Percentiles rank a stretch among this genome's conserved stretches.
Evolutionary conservation across 2,797 vertebrate genomes (phyloP).

Genomic region (Muscicapa comitata): DNA sequence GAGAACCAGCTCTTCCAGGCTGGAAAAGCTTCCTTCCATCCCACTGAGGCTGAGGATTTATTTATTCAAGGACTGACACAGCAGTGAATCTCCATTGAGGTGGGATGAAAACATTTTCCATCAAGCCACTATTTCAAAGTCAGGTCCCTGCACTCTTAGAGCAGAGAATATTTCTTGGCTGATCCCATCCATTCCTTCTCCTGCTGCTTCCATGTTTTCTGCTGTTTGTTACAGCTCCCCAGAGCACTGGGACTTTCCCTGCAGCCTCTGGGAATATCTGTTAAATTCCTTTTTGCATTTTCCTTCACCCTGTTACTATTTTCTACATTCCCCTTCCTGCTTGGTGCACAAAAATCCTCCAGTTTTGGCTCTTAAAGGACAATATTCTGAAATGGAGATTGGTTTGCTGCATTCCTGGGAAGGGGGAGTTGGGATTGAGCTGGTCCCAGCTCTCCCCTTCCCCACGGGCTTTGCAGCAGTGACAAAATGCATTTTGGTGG

Average conservation of each 20-base stretch:
- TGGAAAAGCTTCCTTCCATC: not conserved
- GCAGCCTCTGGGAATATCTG: not conserved
- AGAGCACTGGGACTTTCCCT: not conserved
- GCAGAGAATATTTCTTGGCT: not conserved
- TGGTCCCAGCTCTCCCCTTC: not conserved
- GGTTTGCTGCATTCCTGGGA: not conserved
- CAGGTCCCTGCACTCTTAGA: rapidly evolving
- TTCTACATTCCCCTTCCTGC: not conserved
- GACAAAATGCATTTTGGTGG: not conserved
- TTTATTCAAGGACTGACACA: not conserved
- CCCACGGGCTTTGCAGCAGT: not conserved
- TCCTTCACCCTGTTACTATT: not conserved
- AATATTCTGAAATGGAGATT: too few species aligned
- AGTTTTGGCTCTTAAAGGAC: not conserved
- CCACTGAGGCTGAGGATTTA: not conserved
- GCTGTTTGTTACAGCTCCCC: not conserved
- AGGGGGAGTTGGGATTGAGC: not conserved
- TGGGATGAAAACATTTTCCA: not conserved
- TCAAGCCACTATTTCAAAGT: not conserved
- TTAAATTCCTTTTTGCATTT: not conserved
- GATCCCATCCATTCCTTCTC: not conserved
- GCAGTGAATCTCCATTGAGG: not conserved
- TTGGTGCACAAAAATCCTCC: not conserved
- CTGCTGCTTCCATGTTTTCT: not conserved
- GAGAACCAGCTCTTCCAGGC: not conserved